A percentile compares a stretch with the other conserved stretches of the same genome.
Conservation (phyloP, 2,797 vertebrate species). For the Protonibea diacanthus region DNA sequence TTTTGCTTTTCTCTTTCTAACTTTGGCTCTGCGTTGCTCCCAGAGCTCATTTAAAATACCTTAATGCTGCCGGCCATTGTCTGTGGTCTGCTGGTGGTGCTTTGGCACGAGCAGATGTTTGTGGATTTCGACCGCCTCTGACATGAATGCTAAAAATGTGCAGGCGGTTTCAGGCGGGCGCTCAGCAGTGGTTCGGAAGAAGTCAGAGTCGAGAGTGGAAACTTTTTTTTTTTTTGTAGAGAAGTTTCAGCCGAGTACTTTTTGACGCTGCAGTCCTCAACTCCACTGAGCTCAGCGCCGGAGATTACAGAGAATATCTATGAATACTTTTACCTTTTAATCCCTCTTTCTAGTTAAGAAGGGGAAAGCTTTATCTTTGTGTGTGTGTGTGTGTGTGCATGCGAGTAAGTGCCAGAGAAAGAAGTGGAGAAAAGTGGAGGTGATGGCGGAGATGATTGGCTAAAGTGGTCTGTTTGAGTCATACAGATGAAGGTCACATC, state of each 20-base stretch:
- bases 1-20: neutral
- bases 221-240: constrained; percentile 24
- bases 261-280: constrained; percentile 48
- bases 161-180: constrained; percentile 41
- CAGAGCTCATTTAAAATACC: constrained; percentile 59
- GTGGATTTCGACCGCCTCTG: constrained; percentile 51
- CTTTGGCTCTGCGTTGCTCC: constrained; percentile 13
- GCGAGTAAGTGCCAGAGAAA: constrained; percentile 5
- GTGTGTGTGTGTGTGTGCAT: neutral
- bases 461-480: constrained; percentile 35
- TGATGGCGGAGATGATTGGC: constrained; percentile 44
- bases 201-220: constrained; percentile 23
- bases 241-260: constrained; percentile 44
- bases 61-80: constrained; percentile 54
- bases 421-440: constrained; percentile 28
- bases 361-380: constrained; percentile 57
- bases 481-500: constrained; percentile 61
- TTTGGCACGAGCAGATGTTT: constrained; percentile 63
- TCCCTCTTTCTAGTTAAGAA: constrained; percentile 71
- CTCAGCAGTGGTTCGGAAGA: constrained; percentile 32
- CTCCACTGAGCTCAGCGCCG: constrained; percentile 67
- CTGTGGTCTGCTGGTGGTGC: constrained; percentile 52
- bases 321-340: constrained; percentile 62
- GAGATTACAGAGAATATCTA: constrained; percentile 73
- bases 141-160: constrained; percentile 62